Evolutionary conservation across 2,113 vertebrate genomes (phyloP).

Genomic region (Ammodramus savannarum): DNA sequence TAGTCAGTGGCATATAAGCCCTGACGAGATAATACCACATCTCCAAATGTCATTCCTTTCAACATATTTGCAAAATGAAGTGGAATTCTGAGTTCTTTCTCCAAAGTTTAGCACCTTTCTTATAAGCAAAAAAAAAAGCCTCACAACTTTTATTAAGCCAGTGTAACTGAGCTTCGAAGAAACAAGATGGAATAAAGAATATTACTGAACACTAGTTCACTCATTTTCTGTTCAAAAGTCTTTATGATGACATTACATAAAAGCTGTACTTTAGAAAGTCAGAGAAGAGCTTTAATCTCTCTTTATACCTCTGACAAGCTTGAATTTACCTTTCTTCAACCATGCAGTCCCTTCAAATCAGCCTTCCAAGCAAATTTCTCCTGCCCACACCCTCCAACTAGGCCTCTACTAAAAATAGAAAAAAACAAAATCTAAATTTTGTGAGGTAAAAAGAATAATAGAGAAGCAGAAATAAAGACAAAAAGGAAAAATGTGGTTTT

Average conservation of each 20-base stretch:
- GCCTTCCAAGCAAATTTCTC: conserved; percentile 3
- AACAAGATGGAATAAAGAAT: background rate
- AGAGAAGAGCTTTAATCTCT: background rate
- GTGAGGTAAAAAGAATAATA: background rate
- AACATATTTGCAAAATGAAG: background rate
- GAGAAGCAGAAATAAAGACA: background rate
- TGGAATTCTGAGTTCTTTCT: background rate
- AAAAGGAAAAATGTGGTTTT: background rate
- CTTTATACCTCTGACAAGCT: background rate
- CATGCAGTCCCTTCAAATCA: conserved; percentile 16
- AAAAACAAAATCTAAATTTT: background rate
- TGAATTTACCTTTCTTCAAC: background rate
- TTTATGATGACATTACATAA: background rate
- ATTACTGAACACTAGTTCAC: background rate
- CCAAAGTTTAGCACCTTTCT: background rate
- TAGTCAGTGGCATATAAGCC: background rate
- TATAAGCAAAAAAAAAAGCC: background rate
- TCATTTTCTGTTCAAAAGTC: background rate
- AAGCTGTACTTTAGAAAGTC: background rate
- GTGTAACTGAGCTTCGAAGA: background rate
- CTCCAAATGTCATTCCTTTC: background rate
- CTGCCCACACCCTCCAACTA: background rate
- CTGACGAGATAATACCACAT: background rate
- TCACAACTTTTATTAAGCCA: background rate
- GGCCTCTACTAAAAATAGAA: background rate